Conservation (phyloP, 2,888 invertebrate species). For the Minunthozetes semirufus region DNA sequence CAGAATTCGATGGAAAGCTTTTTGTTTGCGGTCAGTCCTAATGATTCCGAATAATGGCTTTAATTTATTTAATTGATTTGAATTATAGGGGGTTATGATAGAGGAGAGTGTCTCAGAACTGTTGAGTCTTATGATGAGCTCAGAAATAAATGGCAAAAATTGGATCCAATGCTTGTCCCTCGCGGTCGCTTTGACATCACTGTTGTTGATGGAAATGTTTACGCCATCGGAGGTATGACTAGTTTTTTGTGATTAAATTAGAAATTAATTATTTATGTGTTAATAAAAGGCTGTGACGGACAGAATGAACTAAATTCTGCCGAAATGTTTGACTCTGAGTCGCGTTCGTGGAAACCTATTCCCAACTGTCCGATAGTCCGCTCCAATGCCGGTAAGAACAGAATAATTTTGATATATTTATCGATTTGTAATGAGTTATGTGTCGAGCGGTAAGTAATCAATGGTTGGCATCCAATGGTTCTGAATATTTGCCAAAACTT, state of each 20-base stretch:
- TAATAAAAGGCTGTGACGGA: constrained; percentile 61
- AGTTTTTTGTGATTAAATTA: background rate
- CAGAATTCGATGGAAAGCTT: constrained; percentile 61
- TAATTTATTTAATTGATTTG: constrained; percentile 7
- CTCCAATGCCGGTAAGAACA: constrained; percentile 58
- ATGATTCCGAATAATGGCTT: background rate
- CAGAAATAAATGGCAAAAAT: constrained; percentile 61
- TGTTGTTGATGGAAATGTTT: constrained; percentile 61
- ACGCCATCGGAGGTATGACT: constrained; percentile 63
- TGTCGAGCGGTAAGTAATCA: constrained; percentile 4
- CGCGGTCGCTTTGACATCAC: constrained; percentile 73
- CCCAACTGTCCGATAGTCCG: constrained; percentile 58
- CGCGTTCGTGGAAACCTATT: constrained; percentile 52
- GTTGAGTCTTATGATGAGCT: constrained; percentile 67
- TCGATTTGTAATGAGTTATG: no score
- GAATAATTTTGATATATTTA: background rate
- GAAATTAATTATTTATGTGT: background rate
- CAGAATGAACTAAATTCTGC: constrained; percentile 67
- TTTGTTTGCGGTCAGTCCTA: constrained; percentile 64
- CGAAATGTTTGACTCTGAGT: constrained; percentile 57
- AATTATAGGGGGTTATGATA: constrained; percentile 65
- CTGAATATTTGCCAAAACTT: constrained; percentile 10
- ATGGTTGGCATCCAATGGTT: constrained; percentile 24
- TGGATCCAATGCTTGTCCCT: constrained; percentile 65
- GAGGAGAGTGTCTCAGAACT: constrained; percentile 69